Conservation (phyloP, 30 jellyfish, hydroid and myxozoan species). For the Hydra vulgaris region DNA sequence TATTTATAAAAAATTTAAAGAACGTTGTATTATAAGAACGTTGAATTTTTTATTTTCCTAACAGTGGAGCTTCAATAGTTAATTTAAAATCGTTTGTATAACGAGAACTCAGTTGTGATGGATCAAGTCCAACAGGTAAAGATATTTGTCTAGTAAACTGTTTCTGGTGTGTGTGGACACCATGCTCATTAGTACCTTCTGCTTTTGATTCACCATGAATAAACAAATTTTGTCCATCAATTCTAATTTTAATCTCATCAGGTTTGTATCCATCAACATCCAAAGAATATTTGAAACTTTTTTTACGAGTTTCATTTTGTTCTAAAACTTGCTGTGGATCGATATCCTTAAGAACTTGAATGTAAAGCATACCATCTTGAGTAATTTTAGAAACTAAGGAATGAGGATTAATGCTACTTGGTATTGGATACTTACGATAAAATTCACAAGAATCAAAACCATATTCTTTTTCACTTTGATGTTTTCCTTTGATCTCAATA, state of each 20-base stretch:
- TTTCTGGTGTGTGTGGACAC: constrained; percentile 32
- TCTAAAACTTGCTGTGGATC: background rate
- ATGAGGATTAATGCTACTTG: constrained; percentile 28
- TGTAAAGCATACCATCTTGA: constrained; percentile 41
- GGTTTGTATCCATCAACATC: constrained; percentile 41
- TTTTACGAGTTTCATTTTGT: constrained; percentile 1
- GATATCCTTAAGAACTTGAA: constrained; percentile 24
- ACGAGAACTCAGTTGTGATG: constrained; percentile 27
- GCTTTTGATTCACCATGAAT: constrained; percentile 37
- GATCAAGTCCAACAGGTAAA: constrained; percentile 38
- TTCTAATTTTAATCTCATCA: constrained; percentile 42
- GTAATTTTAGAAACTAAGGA: constrained; percentile 36
- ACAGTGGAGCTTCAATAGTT: constrained; percentile 33
- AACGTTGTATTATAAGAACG: too few species aligned
- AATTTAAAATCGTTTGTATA: constrained; percentile 32
- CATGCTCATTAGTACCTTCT: constrained; percentile 30
- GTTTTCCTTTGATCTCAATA: constrained; percentile 42
- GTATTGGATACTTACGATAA: constrained; percentile 38
- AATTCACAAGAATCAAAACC: constrained; percentile 62
- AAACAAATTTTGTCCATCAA: constrained; percentile 24
- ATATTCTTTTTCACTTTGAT: constrained; percentile 32
- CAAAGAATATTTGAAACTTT: constrained; percentile 24
- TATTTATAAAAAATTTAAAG: too few species aligned
- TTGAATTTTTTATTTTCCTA: background rate
- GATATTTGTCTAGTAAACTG: constrained; percentile 47